phyloP scores from a whole-genome alignment of 2,113 vertebrate genomes.

The Galeopterus variegatus region DNA sequence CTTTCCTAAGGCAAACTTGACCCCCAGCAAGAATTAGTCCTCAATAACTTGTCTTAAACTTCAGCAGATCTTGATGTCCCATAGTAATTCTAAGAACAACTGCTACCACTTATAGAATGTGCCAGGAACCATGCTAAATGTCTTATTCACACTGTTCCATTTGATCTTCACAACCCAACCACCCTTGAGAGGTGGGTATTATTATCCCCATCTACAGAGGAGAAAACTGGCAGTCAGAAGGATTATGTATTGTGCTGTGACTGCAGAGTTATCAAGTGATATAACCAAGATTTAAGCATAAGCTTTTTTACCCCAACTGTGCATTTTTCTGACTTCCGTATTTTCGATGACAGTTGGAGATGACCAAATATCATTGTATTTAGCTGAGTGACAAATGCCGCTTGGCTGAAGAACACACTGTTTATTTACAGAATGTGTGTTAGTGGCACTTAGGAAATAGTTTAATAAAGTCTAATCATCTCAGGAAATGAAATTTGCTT shows the following conservation, averaged over 20 bases:
- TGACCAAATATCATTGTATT: conserved; percentile 73
- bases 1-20: conserved; percentile 56
- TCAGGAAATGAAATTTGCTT: conserved; percentile 86
- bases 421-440: conserved; percentile 82
- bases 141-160: conserved; percentile 40
- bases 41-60: neutral
- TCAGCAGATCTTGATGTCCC: neutral
- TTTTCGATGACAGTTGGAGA: conserved; percentile 32
- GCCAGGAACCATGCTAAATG: conserved; percentile 26
- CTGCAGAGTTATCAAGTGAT: conserved; percentile 43
- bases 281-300: neutral
- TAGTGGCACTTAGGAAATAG: conserved; percentile 82
- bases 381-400: conserved; percentile 82
- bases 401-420: conserved; percentile 78
- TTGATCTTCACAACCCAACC: conserved; percentile 37
- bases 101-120: conserved; percentile 5
- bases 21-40: neutral
- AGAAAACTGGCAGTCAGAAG: conserved; percentile 47
- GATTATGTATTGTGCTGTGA: neutral
- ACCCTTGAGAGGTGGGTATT: neutral
- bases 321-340: conserved; percentile 17
- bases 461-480: conserved; percentile 87
- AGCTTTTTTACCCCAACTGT: neutral
- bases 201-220: neutral
- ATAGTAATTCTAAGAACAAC: conserved; percentile 30